Evolutionary conservation across 2,113 vertebrate genomes (phyloP), one percentile per base, ranked within the genome.

Genomic region (Vulpes vulpes): DNA sequence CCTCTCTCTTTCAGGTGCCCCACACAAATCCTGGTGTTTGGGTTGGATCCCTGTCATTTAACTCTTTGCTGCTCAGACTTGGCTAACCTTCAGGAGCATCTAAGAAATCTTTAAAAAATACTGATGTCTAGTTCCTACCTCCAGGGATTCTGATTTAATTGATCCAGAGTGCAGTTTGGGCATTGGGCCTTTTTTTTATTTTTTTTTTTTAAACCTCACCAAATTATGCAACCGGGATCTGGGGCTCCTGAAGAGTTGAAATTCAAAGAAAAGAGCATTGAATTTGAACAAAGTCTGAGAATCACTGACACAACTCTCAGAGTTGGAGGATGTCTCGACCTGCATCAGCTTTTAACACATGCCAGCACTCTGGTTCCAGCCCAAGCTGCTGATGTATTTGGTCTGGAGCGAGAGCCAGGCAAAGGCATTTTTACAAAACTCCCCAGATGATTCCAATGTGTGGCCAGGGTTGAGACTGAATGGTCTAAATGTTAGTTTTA

Each of bases 141-240:
- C 20, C 62, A 10, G 60, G 92, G 91, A 89, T 79, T 94, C 43
- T 91, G 23, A 82, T 89, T 88, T 79, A 71, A 83, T 81, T 30
- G 10, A 84, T 73, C 32, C 5, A 22, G 69, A 14, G 60, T 93
- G 17, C 80, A 53, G 5, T 92, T 57, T 35, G n/a, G 65, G 25
- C 14, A 35, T 1, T 86, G 62, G 53, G 11, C 2, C 57, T 93
- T 95, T 76, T 76, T 73, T 96, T 43, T 43, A 6, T 43, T 43
- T 87, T 73, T 96, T 43, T 43, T 43, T 43, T 43, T 87, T 84
- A 25, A 84, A 20, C 16, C 17, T 35, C 64, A 30, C 23, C 38
- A 80, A 84, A 74, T 71, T 10, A 19, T 8, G 12, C 53, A 53
- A 17, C 12, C 6, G 59, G 32, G 73, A 80, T 74, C 17, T 12